Conservation (phyloP, 2,888 invertebrate genomes). For the Apomyelois bistriatella region DNA sequence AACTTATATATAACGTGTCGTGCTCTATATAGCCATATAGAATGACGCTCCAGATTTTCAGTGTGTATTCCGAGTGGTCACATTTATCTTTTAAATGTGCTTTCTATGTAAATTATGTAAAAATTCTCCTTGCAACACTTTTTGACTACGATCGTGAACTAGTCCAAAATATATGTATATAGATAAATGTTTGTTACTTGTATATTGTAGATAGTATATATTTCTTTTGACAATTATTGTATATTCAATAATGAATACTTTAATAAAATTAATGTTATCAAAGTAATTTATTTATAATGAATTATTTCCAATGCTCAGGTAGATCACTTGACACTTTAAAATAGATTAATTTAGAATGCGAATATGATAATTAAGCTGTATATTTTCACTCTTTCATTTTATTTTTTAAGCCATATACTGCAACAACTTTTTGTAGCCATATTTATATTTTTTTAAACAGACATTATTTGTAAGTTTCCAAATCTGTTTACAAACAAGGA, state of each 20-base stretch:
- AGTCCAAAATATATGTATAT: conserved; percentile 78
- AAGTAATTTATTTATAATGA: conserved; percentile 65
- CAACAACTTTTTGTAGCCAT: conserved; percentile 71
- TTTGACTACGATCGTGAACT: conserved; percentile 72
- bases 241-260: conserved; percentile 67
- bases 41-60: conserved; percentile 7
- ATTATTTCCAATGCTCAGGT: conserved; percentile 63
- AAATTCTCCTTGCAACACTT: conserved; percentile 46
- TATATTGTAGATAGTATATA: conserved; percentile 79
- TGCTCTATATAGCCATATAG: background rate
- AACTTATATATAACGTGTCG: background rate
- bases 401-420: conserved; percentile 56
- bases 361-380: conserved; percentile 54
- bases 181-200: conserved; percentile 79
- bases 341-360: conserved; percentile 47
- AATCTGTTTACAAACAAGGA: conserved; percentile 74
- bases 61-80: conserved; percentile 9
- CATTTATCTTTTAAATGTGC: conserved; percentile 35
- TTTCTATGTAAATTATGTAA: conserved; percentile 66
- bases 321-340: conserved; percentile 49
- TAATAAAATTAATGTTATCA: conserved; percentile 60
- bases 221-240: conserved; percentile 73
- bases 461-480: conserved; percentile 73
- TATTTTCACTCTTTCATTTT: conserved; percentile 42
- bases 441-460: conserved; percentile 75